A percentile compares a stretch with the other conserved stretches of the same genome.
These are phyloP conservation scores for Drosophila colorata DNA, from an alignment of 2,888 invertebrate species.

Conservation along the genomic window DNA sequence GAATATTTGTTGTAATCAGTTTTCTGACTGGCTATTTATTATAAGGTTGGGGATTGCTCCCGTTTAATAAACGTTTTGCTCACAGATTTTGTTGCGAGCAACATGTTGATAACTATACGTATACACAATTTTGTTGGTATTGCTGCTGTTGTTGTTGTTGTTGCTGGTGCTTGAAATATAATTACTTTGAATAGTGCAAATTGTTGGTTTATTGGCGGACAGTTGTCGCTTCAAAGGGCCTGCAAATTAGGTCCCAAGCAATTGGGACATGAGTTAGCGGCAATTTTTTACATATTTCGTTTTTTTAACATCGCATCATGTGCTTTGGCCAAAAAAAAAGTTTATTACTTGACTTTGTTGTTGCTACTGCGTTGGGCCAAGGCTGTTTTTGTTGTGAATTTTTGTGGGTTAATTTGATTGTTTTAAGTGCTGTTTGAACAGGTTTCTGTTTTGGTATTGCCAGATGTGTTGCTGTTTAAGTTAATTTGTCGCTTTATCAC, in stretches of 20 bases:
- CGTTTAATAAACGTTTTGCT: neutral
- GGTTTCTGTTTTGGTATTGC: slow-evolving; percentile 44
- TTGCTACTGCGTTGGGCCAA: slow-evolving; percentile 55
- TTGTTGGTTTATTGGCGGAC: slow-evolving; percentile 20
- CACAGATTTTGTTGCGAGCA: slow-evolving; percentile 26
- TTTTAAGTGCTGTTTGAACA: slow-evolving; percentile 50
- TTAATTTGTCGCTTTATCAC: slow-evolving; percentile 30
- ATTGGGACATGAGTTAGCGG: slow-evolving; percentile 48
- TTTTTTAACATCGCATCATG: slow-evolving; percentile 23
- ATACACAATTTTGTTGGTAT: slow-evolving; percentile 51
- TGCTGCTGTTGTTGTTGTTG: neutral
- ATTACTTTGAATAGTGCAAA: slow-evolving; percentile 40
- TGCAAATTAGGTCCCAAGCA: slow-evolving; percentile 32
- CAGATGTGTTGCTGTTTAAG: slow-evolving; percentile 22
- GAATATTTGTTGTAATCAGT: slow-evolving; percentile 4
- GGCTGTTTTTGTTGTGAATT: slow-evolving; percentile 39
- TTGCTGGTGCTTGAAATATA: slow-evolving; percentile 13
- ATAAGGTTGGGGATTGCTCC: neutral
- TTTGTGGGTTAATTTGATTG: slow-evolving; percentile 63
- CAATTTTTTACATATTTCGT: slow-evolving; percentile 8
- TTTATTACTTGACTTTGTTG: slow-evolving; percentile 18
- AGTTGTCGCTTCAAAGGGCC: slow-evolving; percentile 10
- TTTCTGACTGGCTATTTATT: neutral
- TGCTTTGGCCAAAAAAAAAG: slow-evolving; percentile 23
- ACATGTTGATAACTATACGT: slow-evolving; percentile 53